A percentile compares a stretch with the other conserved stretches of the same genome.
Evolutionary conservation across 2,888 invertebrate genomes (phyloP).

Genomic region (Phaedon cochleariae): DNA sequence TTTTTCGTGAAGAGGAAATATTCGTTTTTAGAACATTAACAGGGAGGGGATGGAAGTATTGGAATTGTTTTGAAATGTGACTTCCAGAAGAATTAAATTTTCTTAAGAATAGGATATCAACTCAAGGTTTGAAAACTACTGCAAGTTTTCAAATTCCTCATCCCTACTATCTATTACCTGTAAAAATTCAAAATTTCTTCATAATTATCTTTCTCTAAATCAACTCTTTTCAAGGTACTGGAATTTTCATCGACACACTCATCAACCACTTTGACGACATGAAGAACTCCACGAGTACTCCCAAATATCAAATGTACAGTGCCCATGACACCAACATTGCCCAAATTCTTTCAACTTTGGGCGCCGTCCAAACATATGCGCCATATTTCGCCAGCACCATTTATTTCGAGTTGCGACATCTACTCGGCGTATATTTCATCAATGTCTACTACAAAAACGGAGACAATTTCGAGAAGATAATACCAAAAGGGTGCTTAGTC

Average conservation of each 20-base stretch:
- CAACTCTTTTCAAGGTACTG: conserved; percentile 26
- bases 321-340: conserved; percentile 81
- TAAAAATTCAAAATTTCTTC: too few relatives aligned
- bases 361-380: conserved; percentile 70
- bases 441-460: conserved; percentile 30
- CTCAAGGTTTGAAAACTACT: too few relatives aligned
- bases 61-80: too few relatives aligned
- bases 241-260: conserved; percentile 18
- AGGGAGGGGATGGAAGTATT: too few relatives aligned
- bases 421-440: conserved; percentile 10
- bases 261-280: conserved; percentile 24
- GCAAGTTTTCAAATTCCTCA: too few relatives aligned
- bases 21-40: too few relatives aligned
- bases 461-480: conserved; percentile 20
- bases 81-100: too few relatives aligned
- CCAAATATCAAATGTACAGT: conserved; percentile 74
- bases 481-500: conserved; percentile 18
- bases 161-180: too few relatives aligned
- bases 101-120: too few relatives aligned
- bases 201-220: too few relatives aligned
- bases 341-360: conserved; percentile 72
- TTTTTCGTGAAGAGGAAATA: too few relatives aligned
- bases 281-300: conserved; percentile 31
- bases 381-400: conserved; percentile 74
- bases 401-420: conserved; percentile 71